Evolutionary conservation across 2,797 vertebrate genomes (phyloP).

Genomic region (Macroramphosus scolopax): DNA sequence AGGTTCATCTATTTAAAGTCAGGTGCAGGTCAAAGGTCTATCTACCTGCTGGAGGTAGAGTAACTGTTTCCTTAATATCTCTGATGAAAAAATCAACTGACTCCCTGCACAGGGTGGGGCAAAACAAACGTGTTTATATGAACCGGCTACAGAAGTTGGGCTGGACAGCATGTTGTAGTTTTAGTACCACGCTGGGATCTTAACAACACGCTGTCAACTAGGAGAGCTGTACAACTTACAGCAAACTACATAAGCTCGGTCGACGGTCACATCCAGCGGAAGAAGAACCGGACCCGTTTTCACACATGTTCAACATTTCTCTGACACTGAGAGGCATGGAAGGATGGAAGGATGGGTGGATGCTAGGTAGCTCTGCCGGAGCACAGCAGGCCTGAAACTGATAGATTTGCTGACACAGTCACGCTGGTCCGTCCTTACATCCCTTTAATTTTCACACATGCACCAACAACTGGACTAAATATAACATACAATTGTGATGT

Average conservation of each 20-base stretch:
- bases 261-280: neutral
- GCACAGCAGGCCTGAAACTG: constrained; percentile 43
- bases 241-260: neutral
- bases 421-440: constrained; percentile 9
- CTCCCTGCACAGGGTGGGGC: too few relatives aligned
- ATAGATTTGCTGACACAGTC: constrained; percentile 58
- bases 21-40: constrained; percentile 34
- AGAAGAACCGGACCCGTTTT: neutral
- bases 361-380: constrained; percentile 22
- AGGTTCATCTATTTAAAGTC: constrained; percentile 13
- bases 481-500: fast-evolving
- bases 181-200: neutral
- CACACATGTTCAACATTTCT: too few relatives aligned
- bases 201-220: neutral
- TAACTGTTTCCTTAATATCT: constrained; percentile 3
- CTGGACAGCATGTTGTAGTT: too few relatives aligned
- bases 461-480: neutral
- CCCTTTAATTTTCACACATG: neutral
- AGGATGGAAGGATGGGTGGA: constrained; percentile 8
- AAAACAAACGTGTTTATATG: too few relatives aligned
- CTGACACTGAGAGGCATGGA: too few relatives aligned
- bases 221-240: neutral
- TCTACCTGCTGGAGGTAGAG: constrained; percentile 11
- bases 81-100: too few relatives aligned
- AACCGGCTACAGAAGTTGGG: too few relatives aligned